Percentiles rank a stretch among this genome's conserved stretches.
Conservation (phyloP, 2,113 vertebrate genomes). For the Redunca redunca region DNA sequence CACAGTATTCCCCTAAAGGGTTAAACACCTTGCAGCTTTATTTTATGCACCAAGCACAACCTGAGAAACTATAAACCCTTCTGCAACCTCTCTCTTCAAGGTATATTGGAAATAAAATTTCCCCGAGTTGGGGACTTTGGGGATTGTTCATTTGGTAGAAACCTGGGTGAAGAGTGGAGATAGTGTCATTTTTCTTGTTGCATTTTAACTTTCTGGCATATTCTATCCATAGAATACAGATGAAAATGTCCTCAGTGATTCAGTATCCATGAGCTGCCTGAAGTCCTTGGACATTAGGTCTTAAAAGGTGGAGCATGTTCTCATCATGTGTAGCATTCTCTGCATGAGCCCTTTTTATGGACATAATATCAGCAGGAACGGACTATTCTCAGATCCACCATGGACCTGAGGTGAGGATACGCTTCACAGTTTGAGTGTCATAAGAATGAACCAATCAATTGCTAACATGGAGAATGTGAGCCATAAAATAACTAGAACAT, state of each 20-base stretch:
- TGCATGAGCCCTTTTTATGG: background rate
- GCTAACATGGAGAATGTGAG: background rate
- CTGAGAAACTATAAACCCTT: background rate
- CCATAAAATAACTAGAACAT: background rate
- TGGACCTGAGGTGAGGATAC: background rate
- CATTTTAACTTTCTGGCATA: background rate
- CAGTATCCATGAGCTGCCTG: background rate
- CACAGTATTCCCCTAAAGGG: background rate
- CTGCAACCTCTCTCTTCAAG: background rate
- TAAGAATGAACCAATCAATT: background rate
- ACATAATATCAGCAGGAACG: background rate
- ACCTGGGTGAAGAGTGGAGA: background rate
- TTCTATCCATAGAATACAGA: background rate
- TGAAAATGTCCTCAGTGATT: background rate
- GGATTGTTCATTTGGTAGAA: background rate
- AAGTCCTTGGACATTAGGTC: background rate
- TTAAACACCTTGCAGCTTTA: background rate
- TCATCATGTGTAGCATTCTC: background rate
- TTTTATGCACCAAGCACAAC: background rate
- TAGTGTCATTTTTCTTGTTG: background rate
- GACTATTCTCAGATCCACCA: background rate
- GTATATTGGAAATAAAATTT: background rate
- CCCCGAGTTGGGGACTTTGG: background rate
- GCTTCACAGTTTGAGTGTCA: background rate
- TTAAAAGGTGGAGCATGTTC: rapidly evolving